Conservation (phyloP, 2,888 invertebrate species). For the Crematogaster levior region DNA sequence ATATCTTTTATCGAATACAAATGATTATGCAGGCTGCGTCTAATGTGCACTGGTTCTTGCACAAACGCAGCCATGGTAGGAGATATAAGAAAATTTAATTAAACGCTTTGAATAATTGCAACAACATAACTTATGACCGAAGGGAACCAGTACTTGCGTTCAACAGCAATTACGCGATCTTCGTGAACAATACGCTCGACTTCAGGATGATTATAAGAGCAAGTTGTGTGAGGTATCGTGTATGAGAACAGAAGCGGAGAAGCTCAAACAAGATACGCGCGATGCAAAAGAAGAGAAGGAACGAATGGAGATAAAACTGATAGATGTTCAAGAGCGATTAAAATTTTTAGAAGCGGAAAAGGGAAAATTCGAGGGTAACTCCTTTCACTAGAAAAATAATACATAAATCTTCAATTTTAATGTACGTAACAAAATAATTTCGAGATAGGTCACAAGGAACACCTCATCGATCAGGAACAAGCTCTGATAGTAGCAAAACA, state of each 20-base stretch:
- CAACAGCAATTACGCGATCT: constrained; percentile 88
- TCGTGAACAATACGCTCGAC: constrained; percentile 88
- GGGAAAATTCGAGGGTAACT: constrained; percentile 80
- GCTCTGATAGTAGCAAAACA: constrained; percentile 87
- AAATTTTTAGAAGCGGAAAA: constrained; percentile 84
- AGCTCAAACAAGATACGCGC: constrained; percentile 85
- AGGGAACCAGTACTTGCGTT: constrained; percentile 78
- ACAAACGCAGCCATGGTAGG: constrained; percentile 78
- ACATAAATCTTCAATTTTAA: background rate
- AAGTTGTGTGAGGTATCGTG: constrained; percentile 90
- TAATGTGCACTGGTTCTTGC: constrained; percentile 77
- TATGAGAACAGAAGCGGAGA: constrained; percentile 86
- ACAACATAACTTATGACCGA: constrained; percentile 28
- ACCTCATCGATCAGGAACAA: constrained; percentile 88
- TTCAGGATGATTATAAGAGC: constrained; percentile 90
- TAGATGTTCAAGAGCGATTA: constrained; percentile 87
- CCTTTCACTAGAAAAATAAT: background rate
- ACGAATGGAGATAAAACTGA: constrained; percentile 88
- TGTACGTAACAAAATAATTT: constrained; percentile 11
- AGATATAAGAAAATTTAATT: constrained; percentile 25
- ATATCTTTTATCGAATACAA: constrained; percentile 64
- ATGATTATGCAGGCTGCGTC: constrained; percentile 65
- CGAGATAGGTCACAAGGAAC: constrained; percentile 87
- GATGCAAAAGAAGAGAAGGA: constrained; percentile 86
- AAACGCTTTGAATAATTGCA: background rate